Percentiles rank a stretch among this genome's conserved stretches.
phyloP scores from a whole-genome alignment of 2,113 vertebrate genomes.

The Platysternon megacephalum region DNA sequence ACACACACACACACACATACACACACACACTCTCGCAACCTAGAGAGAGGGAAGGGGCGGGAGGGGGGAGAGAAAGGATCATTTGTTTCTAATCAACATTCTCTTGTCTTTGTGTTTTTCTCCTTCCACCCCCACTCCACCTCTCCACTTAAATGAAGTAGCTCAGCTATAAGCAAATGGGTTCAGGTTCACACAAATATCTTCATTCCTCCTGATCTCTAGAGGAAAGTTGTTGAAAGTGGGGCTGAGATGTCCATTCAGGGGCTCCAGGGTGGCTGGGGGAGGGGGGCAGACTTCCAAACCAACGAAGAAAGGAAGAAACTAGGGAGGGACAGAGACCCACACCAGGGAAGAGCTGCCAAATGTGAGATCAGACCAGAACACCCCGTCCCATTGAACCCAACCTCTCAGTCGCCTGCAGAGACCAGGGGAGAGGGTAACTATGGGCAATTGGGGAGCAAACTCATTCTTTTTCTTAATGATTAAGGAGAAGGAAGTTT shows the following conservation, averaged over 20 bases:
- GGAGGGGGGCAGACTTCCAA: not conserved
- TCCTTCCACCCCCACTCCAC: conserved; percentile 17
- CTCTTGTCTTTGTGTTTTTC: conserved; percentile 72
- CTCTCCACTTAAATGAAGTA: conserved; percentile 42
- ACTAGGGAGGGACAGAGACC: conserved; percentile 31
- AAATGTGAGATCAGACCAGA: conserved; percentile 49
- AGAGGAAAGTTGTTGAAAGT: conserved; percentile 77
- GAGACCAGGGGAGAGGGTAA: not conserved
- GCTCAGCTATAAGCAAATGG: conserved; percentile 34
- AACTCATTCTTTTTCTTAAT: conserved; percentile 12
- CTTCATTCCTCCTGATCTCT: conserved; percentile 48
- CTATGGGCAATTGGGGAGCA: not conserved
- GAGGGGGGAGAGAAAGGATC: conserved; percentile 20
- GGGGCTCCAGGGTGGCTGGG: conserved; percentile 16
- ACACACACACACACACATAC: not conserved
- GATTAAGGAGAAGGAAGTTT: conserved; percentile 73
- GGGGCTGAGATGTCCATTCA: conserved; percentile 39
- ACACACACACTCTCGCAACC: conserved; percentile 60
- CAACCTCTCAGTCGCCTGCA: conserved; percentile 7
- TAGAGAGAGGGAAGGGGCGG: conserved; percentile 1
- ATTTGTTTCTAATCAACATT: conserved; percentile 76
- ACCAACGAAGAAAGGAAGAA: conserved; percentile 35
- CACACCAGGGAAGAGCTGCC: conserved; percentile 25
- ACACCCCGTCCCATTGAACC: conserved; percentile 48
- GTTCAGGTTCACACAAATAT: conserved; percentile 64